Base-by-base conservation (phyloP, 2,113 vertebrate species). In the Recurvirostra avosetta region DNA sequence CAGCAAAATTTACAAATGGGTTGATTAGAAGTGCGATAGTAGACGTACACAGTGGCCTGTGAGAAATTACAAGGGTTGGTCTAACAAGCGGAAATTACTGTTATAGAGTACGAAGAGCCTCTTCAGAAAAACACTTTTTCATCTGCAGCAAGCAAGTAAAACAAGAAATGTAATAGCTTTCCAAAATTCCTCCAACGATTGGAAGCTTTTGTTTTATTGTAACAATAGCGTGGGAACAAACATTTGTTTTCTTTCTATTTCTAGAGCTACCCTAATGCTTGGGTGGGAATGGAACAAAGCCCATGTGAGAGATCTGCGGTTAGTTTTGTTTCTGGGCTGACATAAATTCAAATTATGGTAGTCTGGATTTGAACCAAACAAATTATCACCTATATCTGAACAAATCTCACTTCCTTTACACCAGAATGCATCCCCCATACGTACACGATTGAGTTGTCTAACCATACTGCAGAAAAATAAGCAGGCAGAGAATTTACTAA, bases 151-250 rank as follows among this genome's bases (percentile, higher is more conserved):
- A 79, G n/a, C 29, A 76, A 7, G 9, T 68, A 79, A 47, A 83
- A 19, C 12, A 68, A 55, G 25, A 76, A 94, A 86, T 19, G 15
- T 26, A 58, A 79, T 8, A 78, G 23, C 41, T 94, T 95, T 93
- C 61, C 55, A 91, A 67, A 83, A 79, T 83, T 86, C 29, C 53
- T 95, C 32, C 29, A 65, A 72, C 72, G 32, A 50, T 12, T 76
- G 49, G 43, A 93, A 89, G 76, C 29, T 89, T 92, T 91, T 91
- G 25, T 86, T 86, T 94, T 75, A 49, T 49, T 82, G 30, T 40
- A 72, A 86, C 53, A 67, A 36, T 47, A 75, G 19, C 1, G 1
- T 65, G 62, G 63, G 80, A 91, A 94, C 50, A 71, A 92, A 71
- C 22, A 66, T 79, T 86, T 74, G 12, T 66, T 88, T 85, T 92